phyloP scores from a whole-genome alignment of 2,888 invertebrate genomes.

The Osmoderma eremita region DNA sequence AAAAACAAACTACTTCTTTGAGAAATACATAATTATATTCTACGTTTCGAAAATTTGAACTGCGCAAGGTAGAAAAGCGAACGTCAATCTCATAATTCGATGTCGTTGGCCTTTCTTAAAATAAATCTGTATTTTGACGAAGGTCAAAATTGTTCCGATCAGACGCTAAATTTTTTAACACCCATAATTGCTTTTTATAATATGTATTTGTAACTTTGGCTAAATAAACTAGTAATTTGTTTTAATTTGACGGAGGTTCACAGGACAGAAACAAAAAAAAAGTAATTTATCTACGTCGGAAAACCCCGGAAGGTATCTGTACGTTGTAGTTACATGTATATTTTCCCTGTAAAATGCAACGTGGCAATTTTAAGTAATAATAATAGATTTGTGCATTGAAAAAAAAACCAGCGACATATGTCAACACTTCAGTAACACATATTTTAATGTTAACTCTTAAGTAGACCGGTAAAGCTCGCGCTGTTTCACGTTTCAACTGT shows the following conservation, averaged over 20 bases:
- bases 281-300: slow-evolving; percentile 23
- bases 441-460: slow-evolving; percentile 20
- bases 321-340: slow-evolving; percentile 3
- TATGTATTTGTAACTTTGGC: slow-evolving; percentile 2
- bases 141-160: slow-evolving; percentile 9
- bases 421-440: slow-evolving; percentile 16
- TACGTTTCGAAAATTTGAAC: no score
- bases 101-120: slow-evolving; percentile 13
- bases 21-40: no score
- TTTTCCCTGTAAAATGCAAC: slow-evolving; percentile 12
- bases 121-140: slow-evolving; percentile 14
- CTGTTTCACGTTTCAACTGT: not conserved
- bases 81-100: not conserved
- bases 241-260: slow-evolving; percentile 12
- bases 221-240: slow-evolving; percentile 4
- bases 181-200: slow-evolving; percentile 5
- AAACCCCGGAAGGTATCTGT: slow-evolving; percentile 24
- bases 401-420: slow-evolving; percentile 16
- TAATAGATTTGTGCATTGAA: slow-evolving; percentile 12
- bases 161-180: slow-evolving; percentile 2
- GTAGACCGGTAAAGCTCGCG: not conserved
- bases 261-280: slow-evolving; percentile 6
- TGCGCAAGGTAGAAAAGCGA: no score
- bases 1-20: no score
- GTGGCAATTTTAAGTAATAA: slow-evolving; percentile 23